Percentiles rank a stretch among this genome's conserved stretches.
Conservation (phyloP, 2,113 vertebrate species). For the Halichoerus grypus region DNA sequence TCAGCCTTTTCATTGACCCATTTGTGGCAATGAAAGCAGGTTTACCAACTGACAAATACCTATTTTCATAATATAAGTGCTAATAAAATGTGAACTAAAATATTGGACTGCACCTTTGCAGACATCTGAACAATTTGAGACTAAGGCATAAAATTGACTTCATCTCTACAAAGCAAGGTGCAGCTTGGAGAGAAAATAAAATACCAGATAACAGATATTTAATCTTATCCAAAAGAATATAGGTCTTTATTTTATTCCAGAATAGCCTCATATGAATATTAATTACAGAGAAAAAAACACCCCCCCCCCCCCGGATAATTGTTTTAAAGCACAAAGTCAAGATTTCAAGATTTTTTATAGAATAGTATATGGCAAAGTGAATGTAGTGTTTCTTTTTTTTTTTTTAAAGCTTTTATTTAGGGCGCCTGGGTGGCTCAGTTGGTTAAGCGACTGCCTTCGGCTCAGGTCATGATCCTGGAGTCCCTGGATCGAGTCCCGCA, state of each 20-base stretch:
- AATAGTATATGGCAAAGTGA: constrained; percentile 3
- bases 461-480: too few relatives aligned
- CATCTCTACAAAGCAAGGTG: neutral
- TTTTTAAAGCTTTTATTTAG: too few relatives aligned
- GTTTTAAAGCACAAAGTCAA: constrained; percentile 27
- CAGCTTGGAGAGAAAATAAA: constrained; percentile 20
- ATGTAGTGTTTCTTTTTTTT: neutral
- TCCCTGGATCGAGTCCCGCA: too few relatives aligned
- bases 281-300: neutral
- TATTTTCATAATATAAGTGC: neutral
- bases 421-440: too few relatives aligned
- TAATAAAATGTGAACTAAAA: constrained; percentile 10
- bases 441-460: too few relatives aligned
- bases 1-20: neutral
- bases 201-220: neutral
- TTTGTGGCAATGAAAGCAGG: neutral
- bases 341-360: constrained; percentile 52
- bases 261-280: constrained; percentile 6
- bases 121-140: neutral
- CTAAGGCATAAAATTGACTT: neutral
- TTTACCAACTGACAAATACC: neutral
- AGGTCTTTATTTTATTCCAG: neutral
- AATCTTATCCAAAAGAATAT: neutral
- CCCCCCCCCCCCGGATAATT: neutral
- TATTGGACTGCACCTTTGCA: neutral